Base-by-base conservation (phyloP, 2,113 vertebrate species). In the Neoarius graeffei region DNA sequence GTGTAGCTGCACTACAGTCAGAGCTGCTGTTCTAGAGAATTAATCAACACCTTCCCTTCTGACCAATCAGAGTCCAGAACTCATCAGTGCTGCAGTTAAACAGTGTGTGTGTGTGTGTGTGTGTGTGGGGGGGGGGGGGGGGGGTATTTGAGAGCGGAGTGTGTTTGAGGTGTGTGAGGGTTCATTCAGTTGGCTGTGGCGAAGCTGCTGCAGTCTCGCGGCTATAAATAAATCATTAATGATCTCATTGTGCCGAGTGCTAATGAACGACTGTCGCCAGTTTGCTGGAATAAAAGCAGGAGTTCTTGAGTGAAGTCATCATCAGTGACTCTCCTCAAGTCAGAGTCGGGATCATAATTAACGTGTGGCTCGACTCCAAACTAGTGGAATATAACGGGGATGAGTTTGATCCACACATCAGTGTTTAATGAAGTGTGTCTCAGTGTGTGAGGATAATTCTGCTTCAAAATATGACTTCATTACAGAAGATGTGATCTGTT, bases 341-440 rank as follows among this genome's bases (percentile, higher is more conserved):
- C 94, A 93, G 94, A 93, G 94, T 92, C 91, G 88, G 90, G 93
- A 93, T 94, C 93, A 93, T 95, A 95, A 95, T 95, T 94, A 95
- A 95, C 94, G 92, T 92, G 91, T 89, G 95, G 95, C 94, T 91
- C 91, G 87, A 89, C 91, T 94, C 95, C 95, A 95, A 94, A 93
- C 91, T 88, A 91, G 27, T 30, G 88, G 89, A 91, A 94, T 93
- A 94, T 91, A 94, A 94, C 92, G 91, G 92, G 92, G 92, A 91
- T 89, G 91, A 87, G 92, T 95, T 94, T 95, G 94, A 95, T 96
- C 95, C 94, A 90, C 90, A 88, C 87, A 92, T 91, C 90, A 91
- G 90, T 93, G 91, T 94, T 94, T 96, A 95, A 96, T 95, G 93
- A 94, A 94, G 92, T 93, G 91, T 89, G 73, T 87, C 84, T 83